Percentiles rank a stretch among this genome's conserved stretches.
These are phyloP conservation scores for Rhamphomyia laevipes DNA, from an alignment of 2,888 invertebrate genomes.

Conservation along the genomic window DNA sequence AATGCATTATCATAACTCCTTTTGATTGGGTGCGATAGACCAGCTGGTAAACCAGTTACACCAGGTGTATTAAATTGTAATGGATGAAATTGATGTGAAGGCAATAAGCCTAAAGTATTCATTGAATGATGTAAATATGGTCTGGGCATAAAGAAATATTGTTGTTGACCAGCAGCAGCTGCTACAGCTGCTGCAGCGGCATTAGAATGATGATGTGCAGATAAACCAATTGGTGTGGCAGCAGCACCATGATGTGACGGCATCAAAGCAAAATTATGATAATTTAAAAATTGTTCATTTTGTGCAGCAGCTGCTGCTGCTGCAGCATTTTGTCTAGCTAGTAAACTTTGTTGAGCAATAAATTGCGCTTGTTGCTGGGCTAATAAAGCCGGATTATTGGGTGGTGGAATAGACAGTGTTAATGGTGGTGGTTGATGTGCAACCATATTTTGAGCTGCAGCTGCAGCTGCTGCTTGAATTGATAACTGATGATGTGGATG, in stretches of 20 bases:
- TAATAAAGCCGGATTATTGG: slow-evolving; percentile 35
- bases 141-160: slow-evolving; percentile 15
- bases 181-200: slow-evolving; percentile 22
- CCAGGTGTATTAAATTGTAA: slow-evolving; percentile 8
- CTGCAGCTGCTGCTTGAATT: slow-evolving; percentile 10
- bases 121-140: slow-evolving; percentile 9
- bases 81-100: not conserved
- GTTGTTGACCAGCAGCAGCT: slow-evolving; percentile 24
- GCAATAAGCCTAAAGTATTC: slow-evolving; percentile 11
- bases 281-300: slow-evolving; percentile 23
- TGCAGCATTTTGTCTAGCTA: slow-evolving; percentile 55
- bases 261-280: slow-evolving; percentile 21
- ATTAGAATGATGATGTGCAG: slow-evolving; percentile 23
- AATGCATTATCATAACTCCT: slow-evolving; percentile 63
- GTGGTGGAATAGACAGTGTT: slow-evolving; percentile 33
- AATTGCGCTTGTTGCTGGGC: slow-evolving; percentile 46
- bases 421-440: slow-evolving; percentile 25
- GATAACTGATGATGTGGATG: not conserved
- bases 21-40: slow-evolving; percentile 34
- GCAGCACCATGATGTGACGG: slow-evolving; percentile 24
- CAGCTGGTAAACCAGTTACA: slow-evolving; percentile 19
- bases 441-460: slow-evolving; percentile 25
- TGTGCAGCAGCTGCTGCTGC: slow-evolving; percentile 38
- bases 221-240: slow-evolving; percentile 21
- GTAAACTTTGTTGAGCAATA: slow-evolving; percentile 57